Conservation (phyloP, 2,113 vertebrate species). For the Coregonus clupeaformis region DNA sequence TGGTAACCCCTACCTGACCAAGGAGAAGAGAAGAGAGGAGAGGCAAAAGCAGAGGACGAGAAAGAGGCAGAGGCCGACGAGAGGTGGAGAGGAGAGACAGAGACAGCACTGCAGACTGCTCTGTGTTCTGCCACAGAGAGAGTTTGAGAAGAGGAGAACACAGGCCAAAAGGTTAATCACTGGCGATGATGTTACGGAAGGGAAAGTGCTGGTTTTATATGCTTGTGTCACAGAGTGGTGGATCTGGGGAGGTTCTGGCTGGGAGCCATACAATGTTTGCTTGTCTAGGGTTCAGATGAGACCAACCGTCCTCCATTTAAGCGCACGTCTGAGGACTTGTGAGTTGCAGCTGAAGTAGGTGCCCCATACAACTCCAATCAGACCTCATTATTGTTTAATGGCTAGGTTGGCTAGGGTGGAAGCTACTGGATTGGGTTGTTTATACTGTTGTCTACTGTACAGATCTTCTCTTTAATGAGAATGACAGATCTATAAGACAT, state of each 20-base stretch:
- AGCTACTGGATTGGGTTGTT: not conserved
- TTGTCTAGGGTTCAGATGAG: not conserved
- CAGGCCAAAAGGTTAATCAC: slow-evolving; percentile 4
- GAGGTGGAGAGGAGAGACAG: not conserved
- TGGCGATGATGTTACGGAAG: not conserved
- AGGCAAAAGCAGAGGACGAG: not conserved
- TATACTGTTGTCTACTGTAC: not conserved
- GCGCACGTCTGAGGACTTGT: not conserved
- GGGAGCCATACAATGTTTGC: not conserved
- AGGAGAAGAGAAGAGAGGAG: slow-evolving; percentile 1
- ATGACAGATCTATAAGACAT: too few relatives aligned
- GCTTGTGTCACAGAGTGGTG: not conserved
- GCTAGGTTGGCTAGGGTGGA: not conserved
- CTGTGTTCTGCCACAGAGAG: not conserved
- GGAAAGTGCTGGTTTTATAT: not conserved
- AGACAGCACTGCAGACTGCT: not conserved
- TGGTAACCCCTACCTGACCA: not conserved
- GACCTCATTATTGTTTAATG: slow-evolving; percentile 1
- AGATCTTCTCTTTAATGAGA: too few relatives aligned
- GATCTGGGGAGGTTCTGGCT: not conserved
- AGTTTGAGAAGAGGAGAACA: not conserved
- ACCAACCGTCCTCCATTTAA: not conserved
- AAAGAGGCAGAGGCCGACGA: not conserved
- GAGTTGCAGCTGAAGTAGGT: not conserved
- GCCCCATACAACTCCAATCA: not conserved